Evolutionary conservation across 2,888 invertebrate genomes (phyloP).

Genomic region (Trachelus tabidus): DNA sequence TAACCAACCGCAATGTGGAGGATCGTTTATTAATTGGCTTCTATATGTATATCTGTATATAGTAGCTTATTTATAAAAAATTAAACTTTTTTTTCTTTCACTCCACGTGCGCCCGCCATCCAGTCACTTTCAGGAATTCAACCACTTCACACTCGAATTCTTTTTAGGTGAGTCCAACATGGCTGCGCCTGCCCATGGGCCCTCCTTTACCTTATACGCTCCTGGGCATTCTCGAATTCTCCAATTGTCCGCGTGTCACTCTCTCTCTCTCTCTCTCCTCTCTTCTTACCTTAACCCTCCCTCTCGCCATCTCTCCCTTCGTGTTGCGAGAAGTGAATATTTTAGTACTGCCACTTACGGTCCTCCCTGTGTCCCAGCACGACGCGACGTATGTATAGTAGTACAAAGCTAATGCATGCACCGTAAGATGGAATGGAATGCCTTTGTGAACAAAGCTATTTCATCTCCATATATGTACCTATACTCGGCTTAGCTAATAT

Average conservation of each 20-base stretch:
- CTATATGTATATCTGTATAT: neutral
- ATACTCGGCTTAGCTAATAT: conserved; percentile 31
- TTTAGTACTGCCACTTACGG: conserved; percentile 16
- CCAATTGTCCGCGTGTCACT: conserved; percentile 1
- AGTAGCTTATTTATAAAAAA: neutral
- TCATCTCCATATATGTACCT: conserved; percentile 38
- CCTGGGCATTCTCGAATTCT: neutral
- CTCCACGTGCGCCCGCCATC: neutral
- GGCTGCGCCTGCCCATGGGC: neutral
- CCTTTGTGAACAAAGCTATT: conserved; percentile 46
- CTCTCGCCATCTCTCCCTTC: neutral
- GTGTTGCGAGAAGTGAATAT: conserved; percentile 15
- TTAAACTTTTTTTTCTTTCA: neutral
- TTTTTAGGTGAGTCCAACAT: neutral
- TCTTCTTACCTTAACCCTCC: neutral
- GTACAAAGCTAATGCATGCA: conserved; percentile 27
- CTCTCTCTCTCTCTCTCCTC: neutral
- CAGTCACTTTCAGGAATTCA: neutral
- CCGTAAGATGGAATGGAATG: conserved; percentile 53
- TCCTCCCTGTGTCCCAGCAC: neutral
- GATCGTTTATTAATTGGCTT: neutral
- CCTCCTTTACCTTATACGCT: neutral
- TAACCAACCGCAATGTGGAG: neutral
- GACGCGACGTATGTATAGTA: conserved; percentile 9
- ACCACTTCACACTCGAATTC: neutral